These are phyloP conservation scores for Sicus ferrugineus DNA, from an alignment of 2,888 invertebrate species.

Conservation along the genomic window DNA sequence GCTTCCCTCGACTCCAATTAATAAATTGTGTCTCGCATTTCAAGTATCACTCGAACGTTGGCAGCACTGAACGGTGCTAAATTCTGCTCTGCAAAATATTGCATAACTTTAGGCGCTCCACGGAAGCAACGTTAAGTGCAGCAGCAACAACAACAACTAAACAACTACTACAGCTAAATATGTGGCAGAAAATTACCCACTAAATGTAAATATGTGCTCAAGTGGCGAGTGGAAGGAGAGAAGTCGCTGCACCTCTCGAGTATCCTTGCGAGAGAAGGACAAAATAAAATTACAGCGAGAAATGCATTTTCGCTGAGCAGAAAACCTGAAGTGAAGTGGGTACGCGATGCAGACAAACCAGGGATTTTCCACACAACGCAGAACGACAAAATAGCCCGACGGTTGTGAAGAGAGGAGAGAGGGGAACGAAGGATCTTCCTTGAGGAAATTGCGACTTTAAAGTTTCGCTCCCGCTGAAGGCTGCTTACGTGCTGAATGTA, in stretches of 20 bases:
- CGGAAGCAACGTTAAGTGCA: neutral
- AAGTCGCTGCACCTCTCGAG: neutral
- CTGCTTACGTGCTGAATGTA: neutral
- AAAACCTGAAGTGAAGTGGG: neutral
- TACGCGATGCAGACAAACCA: neutral
- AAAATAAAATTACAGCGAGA: neutral
- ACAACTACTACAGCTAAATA: neutral
- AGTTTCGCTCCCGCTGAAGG: conserved; percentile 17
- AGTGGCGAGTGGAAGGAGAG: neutral
- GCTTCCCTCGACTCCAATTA: too few species aligned
- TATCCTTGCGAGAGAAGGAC: neutral
- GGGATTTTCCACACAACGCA: neutral
- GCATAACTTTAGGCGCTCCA: too few species aligned
- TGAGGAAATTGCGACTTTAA: conserved; percentile 30
- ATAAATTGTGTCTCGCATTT: neutral
- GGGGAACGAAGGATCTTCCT: neutral
- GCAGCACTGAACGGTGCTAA: neutral
- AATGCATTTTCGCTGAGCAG: neutral
- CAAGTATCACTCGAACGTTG: neutral
- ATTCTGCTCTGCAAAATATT: neutral
- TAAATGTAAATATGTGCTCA: neutral
- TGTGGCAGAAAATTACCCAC: neutral
- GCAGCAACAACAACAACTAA: conserved; percentile 4
- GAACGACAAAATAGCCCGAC: neutral
- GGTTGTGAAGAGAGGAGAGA: neutral